Base-by-base conservation (phyloP, 2,888 invertebrate species). In the Acrobasis suavella region DNA sequence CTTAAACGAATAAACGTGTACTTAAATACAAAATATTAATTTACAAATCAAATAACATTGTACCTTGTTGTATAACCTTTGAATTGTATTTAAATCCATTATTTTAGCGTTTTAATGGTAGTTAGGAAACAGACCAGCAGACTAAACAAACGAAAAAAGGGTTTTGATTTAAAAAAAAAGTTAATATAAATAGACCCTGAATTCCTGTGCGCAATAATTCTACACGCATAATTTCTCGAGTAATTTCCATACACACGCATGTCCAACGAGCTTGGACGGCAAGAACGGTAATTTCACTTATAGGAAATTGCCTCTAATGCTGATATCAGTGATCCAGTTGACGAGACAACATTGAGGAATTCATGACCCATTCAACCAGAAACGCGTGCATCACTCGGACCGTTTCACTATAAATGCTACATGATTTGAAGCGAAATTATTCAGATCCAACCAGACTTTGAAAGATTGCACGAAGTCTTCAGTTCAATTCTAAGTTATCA, bases 331-430 rank as follows among this genome's bases (percentile, higher is more conserved):
- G 79, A 74, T 69, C 64, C 67, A 68, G 65, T 66, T 60, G 65
- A 64, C 69, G 73, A 71, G 77, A 73, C 74, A 72, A 77, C 76
- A 73, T 72, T 64, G 67, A 80, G 73, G 73, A 73, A 82, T 83
- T 80, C 78, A 85, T 83, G 69, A 78, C 69, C 81, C 67, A 84
- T 85, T 83, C 78, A 81, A 63, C 65, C 64, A 50, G 67, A 69
- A 68, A 72, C 74, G 69, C 74, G 72, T 75, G 65, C 71, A 66
- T 69, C 66, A 70, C 67, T 73, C 67, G 2, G 22, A 46, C 67
- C 67, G 69, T 72, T 32, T 32, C 8, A 32, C 32, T 32, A 32
- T 32, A 32, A 32, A 7, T 32, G 32, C 32, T 32, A 32, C 7
- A 32, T 32, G 32, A 8, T 32, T 67, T 70, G 69, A 69, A 67